phyloP scores from a whole-genome alignment of 2,888 invertebrate species.

The Linyphia triangularis region DNA sequence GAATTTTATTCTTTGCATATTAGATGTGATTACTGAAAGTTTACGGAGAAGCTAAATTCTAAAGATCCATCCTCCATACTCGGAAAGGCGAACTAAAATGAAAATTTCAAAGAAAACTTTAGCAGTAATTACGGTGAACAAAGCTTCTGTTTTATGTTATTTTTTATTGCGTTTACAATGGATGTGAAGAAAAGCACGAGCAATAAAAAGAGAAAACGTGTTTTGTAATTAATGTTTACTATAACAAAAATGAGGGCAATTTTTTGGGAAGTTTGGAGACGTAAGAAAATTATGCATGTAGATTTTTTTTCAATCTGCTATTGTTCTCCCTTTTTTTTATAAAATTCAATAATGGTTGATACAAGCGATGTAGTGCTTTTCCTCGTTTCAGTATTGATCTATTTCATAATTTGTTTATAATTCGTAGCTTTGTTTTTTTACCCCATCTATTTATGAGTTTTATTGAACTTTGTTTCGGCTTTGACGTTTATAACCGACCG shows the following conservation, averaged over 20 bases:
- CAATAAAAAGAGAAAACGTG: slow-evolving; percentile 36
- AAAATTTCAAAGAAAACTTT: slow-evolving; percentile 11
- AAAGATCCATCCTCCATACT: slow-evolving; percentile 24
- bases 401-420: slow-evolving; percentile 63
- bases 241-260: slow-evolving; percentile 49
- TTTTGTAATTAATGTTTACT: slow-evolving; percentile 65
- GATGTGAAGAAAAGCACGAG: slow-evolving; percentile 36
- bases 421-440: slow-evolving; percentile 30
- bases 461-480: slow-evolving; percentile 63
- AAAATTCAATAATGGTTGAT: slow-evolving; percentile 35
- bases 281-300: slow-evolving; percentile 47
- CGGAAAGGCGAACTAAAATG: not conserved
- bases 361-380: slow-evolving; percentile 31
- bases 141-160: slow-evolving; percentile 34
- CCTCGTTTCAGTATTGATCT: slow-evolving; percentile 38
- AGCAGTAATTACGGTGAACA: slow-evolving; percentile 57
- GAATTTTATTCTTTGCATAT: slow-evolving; percentile 29
- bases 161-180: slow-evolving; percentile 29
- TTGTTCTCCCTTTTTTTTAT: slow-evolving; percentile 34
- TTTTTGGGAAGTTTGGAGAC: slow-evolving; percentile 29
- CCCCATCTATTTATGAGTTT: slow-evolving; percentile 58
- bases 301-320: slow-evolving; percentile 54
- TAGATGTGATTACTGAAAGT: slow-evolving; percentile 44
- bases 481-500: slow-evolving; percentile 55
- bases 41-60: slow-evolving; percentile 39